Percentiles rank a stretch among this genome's conserved stretches.
phyloP scores from a whole-genome alignment of 2,888 invertebrate species.

The Cetonia aurata region DNA sequence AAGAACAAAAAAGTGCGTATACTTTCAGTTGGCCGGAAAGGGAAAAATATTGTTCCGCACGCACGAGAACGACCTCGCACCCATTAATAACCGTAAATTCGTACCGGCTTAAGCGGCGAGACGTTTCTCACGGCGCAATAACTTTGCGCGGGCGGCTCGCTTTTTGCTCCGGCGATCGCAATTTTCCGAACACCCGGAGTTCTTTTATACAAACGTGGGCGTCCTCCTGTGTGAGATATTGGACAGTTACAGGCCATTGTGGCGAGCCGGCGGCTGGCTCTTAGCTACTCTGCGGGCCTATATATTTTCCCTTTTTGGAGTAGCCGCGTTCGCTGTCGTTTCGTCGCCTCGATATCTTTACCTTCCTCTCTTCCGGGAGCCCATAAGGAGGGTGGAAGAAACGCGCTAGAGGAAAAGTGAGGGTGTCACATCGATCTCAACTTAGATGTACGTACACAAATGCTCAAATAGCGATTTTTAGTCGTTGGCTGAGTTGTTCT shows the following conservation, averaged over 20 bases:
- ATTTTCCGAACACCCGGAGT: constrained; percentile 29
- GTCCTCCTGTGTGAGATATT: constrained; percentile 37
- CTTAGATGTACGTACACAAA: no score
- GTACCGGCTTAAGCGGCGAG: not conserved
- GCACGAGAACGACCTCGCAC: constrained; percentile 1
- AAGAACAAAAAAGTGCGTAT: no score
- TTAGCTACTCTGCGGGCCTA: constrained; percentile 34
- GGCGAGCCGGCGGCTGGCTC: constrained; percentile 20
- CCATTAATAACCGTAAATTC: constrained; percentile 13
- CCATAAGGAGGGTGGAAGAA: no score
- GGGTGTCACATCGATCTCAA: no score
- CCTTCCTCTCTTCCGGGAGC: not conserved
- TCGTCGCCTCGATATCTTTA: constrained; percentile 35
- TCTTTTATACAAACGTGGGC: constrained; percentile 36
- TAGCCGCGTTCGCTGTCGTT: constrained; percentile 15
- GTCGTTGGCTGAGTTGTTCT: no score
- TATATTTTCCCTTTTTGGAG: constrained; percentile 16
- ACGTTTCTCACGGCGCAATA: constrained; percentile 11
- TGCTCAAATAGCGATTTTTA: no score
- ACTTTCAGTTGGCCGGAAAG: no score
- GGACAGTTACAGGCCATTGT: constrained; percentile 37
- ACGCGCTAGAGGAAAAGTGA: no score
- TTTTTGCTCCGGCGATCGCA: constrained; percentile 16
- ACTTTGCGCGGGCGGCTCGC: constrained; percentile 14
- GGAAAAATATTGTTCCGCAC: no score